Percentiles rank a stretch among this genome's conserved stretches.
Conservation (phyloP, 2,888 invertebrate species). For the Pollenia amentaria region DNA sequence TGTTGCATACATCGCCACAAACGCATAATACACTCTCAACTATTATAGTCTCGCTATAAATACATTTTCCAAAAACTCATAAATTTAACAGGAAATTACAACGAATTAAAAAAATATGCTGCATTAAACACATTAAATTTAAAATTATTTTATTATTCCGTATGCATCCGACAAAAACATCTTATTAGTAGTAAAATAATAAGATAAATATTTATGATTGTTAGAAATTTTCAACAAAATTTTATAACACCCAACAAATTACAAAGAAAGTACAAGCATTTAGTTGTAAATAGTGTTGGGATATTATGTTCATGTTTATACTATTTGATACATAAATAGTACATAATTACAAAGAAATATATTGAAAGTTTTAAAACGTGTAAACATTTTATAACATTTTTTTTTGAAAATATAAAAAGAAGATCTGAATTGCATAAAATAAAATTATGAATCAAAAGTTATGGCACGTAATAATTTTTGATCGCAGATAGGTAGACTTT, state of each 20-base stretch:
- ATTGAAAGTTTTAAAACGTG: slow-evolving; percentile 55
- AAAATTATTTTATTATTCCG: slow-evolving; percentile 36
- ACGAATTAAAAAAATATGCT: slow-evolving; percentile 3
- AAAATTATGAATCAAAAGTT: slow-evolving; percentile 56
- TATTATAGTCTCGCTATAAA: too few relatives aligned
- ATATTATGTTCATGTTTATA: slow-evolving; percentile 43
- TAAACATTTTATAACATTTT: slow-evolving; percentile 45
- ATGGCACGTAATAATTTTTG: slow-evolving; percentile 57
- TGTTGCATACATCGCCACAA: too few relatives aligned
- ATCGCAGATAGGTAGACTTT: not conserved
- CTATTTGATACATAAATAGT: too few relatives aligned
- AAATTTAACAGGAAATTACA: slow-evolving; percentile 23
- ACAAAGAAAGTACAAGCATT: slow-evolving; percentile 48
- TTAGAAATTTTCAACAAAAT: slow-evolving; percentile 27
- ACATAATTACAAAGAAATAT: slow-evolving; percentile 35
- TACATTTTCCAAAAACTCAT: slow-evolving; percentile 59
- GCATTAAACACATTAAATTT: slow-evolving; percentile 3
- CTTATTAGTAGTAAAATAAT: slow-evolving; percentile 48
- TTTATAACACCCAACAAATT: slow-evolving; percentile 61
- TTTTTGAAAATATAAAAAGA: not conserved
- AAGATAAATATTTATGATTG: slow-evolving; percentile 55
- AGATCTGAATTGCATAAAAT: slow-evolving; percentile 2
- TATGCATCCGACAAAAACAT: slow-evolving; percentile 8
- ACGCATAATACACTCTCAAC: too few relatives aligned
- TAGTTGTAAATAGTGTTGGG: slow-evolving; percentile 53